Evolutionary conservation across 2,797 vertebrate genomes (phyloP).

Genomic region (Leucoraja ocellata): DNA sequence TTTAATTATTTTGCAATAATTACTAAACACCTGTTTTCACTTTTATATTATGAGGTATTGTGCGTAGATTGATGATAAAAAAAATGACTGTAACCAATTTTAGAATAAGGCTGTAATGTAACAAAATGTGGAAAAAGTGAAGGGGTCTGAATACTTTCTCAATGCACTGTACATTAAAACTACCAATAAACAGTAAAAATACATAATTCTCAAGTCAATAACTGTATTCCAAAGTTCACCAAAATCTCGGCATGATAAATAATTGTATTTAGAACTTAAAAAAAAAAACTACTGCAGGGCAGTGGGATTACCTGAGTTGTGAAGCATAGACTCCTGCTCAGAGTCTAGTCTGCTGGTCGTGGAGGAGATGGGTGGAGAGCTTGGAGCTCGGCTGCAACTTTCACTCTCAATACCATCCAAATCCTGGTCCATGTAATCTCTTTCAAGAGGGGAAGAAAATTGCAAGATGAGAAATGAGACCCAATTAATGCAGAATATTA

Average conservation of each 20-base stretch:
- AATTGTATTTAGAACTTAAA: not conserved
- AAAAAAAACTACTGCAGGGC: not conserved
- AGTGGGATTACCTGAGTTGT: slow-evolving; percentile 62
- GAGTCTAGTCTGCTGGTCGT: slow-evolving; percentile 56
- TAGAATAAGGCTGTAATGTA: no score
- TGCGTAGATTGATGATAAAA: no score
- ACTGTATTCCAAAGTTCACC: not conserved
- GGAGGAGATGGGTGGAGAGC: slow-evolving; percentile 57
- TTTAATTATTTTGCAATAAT: no score
- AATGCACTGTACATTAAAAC: no score
- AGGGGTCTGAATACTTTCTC: no score
- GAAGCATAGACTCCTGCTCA: slow-evolving; percentile 56
- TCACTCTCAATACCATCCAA: slow-evolving; percentile 70
- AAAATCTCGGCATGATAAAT: not conserved
- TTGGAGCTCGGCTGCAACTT: slow-evolving; percentile 53
- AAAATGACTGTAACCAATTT: no score
- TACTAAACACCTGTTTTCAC: no score
- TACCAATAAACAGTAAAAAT: not conserved
- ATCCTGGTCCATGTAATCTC: slow-evolving; percentile 74
- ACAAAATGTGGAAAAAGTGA: no score
- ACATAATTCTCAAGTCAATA: not conserved
- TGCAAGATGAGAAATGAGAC: not conserved
- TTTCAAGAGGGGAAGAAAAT: not conserved
- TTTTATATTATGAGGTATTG: no score
- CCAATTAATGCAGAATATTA: not conserved